Evolutionary conservation across 2,113 vertebrate species (phyloP).

Genomic region (Eclectus roratus): DNA sequence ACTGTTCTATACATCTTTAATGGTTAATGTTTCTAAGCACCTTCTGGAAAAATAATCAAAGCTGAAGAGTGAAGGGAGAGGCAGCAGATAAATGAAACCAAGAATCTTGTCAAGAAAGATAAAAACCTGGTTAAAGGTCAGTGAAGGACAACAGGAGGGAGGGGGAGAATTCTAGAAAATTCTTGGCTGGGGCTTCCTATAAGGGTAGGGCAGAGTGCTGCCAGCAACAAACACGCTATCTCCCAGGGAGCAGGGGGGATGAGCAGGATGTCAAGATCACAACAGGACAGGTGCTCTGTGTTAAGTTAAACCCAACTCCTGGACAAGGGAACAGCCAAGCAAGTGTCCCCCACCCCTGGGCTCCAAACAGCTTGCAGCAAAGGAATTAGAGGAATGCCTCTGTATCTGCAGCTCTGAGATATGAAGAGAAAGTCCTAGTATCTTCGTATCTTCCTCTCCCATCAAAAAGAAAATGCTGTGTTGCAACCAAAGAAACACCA

Average conservation of each 20-base stretch:
- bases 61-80: constrained; percentile 17
- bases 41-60: constrained; percentile 30
- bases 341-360: fast-evolving
- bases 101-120: constrained; percentile 21
- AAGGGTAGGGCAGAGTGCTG: background rate
- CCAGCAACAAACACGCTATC: fast-evolving
- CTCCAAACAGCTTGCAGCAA: background rate
- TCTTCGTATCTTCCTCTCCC: background rate
- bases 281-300: background rate
- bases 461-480: background rate
- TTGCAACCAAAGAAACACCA: background rate
- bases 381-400: background rate
- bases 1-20: background rate
- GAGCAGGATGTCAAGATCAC: background rate
- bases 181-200: background rate
- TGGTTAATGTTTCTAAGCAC: background rate
- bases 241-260: background rate
- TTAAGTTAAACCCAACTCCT: background rate
- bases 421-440: fast-evolving
- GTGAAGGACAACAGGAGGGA: constrained; percentile 1
- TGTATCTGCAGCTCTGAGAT: background rate
- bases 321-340: background rate
- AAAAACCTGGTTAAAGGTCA: constrained; percentile 31
- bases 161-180: background rate
- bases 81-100: constrained; percentile 16